phyloP scores from a whole-genome alignment of 2,797 vertebrate genomes.

The Lycodopsis pacificus region DNA sequence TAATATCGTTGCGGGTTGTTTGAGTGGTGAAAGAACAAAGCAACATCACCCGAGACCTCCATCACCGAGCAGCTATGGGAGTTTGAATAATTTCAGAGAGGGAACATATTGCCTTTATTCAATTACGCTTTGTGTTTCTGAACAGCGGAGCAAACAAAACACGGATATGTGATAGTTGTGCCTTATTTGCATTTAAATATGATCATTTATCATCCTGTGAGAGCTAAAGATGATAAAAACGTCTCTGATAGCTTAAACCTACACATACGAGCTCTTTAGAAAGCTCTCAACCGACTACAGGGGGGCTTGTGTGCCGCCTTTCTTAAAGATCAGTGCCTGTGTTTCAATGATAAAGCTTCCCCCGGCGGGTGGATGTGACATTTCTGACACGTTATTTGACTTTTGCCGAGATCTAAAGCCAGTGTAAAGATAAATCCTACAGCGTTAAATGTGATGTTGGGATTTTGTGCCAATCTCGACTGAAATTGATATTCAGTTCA shows the following conservation, averaged over 20 bases:
- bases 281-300: constrained; percentile 21
- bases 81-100: constrained; percentile 21
- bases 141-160: constrained; percentile 12
- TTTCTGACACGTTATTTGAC: constrained; percentile 55
- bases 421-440: constrained; percentile 5
- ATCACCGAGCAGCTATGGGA: constrained; percentile 26
- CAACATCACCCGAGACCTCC: constrained; percentile 38
- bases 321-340: constrained; percentile 44
- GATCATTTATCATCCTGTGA: constrained; percentile 62
- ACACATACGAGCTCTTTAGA: constrained; percentile 27
- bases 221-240: constrained; percentile 38
- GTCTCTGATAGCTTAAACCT: constrained; percentile 16
- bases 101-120: constrained; percentile 56
- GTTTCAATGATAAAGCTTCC: constrained; percentile 21
- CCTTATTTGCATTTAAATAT: constrained; percentile 76
- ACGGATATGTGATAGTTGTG: constrained; percentile 32
- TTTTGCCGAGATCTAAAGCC: constrained; percentile 23
- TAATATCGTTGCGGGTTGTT: constrained; percentile 49
- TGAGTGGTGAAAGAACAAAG: constrained; percentile 45
- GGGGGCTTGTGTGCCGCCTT: constrained; percentile 13
- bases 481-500: constrained; percentile 32
- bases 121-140: constrained; percentile 36
- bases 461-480: constrained; percentile 6
- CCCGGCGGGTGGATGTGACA: constrained; percentile 48
- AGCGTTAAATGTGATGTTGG: constrained; percentile 14